These are phyloP conservation scores for Brachyhypopomus gauderio DNA, from an alignment of 2,113 vertebrate species.

Conservation along the genomic window DNA sequence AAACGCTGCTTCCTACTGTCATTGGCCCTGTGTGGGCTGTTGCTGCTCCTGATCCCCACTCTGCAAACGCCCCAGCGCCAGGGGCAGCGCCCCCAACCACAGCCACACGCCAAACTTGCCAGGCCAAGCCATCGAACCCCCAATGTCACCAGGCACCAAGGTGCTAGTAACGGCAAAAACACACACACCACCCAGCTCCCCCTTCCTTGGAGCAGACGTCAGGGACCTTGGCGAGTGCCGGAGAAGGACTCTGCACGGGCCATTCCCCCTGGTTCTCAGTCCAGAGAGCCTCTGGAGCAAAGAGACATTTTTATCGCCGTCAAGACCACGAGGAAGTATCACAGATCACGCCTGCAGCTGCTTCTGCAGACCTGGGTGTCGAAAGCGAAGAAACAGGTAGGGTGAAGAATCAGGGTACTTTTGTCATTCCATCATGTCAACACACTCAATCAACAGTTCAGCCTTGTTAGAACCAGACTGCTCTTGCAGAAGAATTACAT, in stretches of 20 bases:
- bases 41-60: constrained; percentile 79
- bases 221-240: not conserved
- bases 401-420: not conserved
- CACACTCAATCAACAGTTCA: not conserved
- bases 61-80: constrained; percentile 64
- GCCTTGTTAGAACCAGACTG: not conserved
- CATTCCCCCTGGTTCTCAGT: constrained; percentile 26
- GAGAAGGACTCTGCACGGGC: not conserved
- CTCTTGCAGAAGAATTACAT: not conserved
- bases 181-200: not conserved
- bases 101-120: constrained; percentile 51
- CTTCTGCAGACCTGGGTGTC: constrained; percentile 94
- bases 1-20: constrained; percentile 85
- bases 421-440: not conserved
- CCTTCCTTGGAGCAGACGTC: not conserved
- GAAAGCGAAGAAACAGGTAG: constrained; percentile 83
- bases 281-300: constrained; percentile 72
- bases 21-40: constrained; percentile 77
- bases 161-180: not conserved
- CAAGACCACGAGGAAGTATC: constrained; percentile 93
- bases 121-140: not conserved
- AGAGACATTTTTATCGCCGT: constrained; percentile 93
- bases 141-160: not conserved
- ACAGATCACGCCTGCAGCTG: constrained; percentile 84
- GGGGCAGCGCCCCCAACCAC: constrained; percentile 61